Evolutionary conservation across 1,140 invertebrate species (phyloP), one percentile per base, ranked within the genome.

Genomic region (Adelges cooleyi): DNA sequence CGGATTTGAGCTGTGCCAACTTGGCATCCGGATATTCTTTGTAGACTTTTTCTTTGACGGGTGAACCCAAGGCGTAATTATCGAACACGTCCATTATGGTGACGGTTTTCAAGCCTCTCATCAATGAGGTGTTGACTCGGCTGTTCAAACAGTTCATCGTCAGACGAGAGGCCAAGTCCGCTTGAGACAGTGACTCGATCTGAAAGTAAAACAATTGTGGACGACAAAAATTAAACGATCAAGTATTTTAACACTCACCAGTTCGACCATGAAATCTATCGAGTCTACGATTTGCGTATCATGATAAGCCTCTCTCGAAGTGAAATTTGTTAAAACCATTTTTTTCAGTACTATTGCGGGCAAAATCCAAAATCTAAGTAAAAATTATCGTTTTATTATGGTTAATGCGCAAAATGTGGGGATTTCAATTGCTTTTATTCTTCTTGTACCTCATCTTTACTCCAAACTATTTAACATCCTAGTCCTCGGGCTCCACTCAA

Each of bases 71-170:
- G 4, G 91, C 91, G 74, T 86, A 88, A 68, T 92, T 85, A 78
- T 95, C 91, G 80, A 91, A 94, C 1, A 94, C 91, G 77, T 94
- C 90, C 72, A 94, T 82, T 46, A 94, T 83, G 3, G 90, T 94
- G 1, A 92, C 80, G 23, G 84, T 81, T 49, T 69, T 42, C 25
- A 92, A 71, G 50, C 82, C 72, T 40, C 75, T 75, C 6, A 91
- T 74, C 72, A 84, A 82, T 65, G 89, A 84, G 36, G 89, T 86
- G 71, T 92, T 82, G 9, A 94, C 85, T 71, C 89, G 89, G 69
- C 80, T 84, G 69, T 82, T 86, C 65, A 85, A 80, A 74, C 91
- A 93, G 74, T 94, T 95, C 48, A 95, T 76, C 11, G 90, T 94
- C 42, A 95, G 74, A 70, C 92, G 79, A 25, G 90, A 92, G 1